Percentiles rank a stretch among this genome's conserved stretches.
Conservation (phyloP, 1,140 invertebrate species). For the Popillia japonica region DNA sequence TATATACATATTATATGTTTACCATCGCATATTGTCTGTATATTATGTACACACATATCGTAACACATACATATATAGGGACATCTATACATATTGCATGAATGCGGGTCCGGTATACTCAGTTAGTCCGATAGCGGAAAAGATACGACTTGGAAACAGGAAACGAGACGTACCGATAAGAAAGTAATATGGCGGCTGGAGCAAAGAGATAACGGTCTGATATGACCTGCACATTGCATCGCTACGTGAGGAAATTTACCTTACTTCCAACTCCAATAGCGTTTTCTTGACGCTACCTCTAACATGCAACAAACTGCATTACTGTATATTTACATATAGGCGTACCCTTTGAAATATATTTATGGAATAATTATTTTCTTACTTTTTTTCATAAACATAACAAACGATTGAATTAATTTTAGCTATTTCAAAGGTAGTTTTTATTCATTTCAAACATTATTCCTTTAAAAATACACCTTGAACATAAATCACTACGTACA, state of each 20-base stretch:
- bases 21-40: neutral
- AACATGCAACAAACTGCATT: neutral
- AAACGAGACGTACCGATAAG: slow-evolving; percentile 58
- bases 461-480: too few relatives aligned
- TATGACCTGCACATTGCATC: slow-evolving; percentile 50
- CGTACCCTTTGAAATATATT: neutral
- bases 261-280: neutral
- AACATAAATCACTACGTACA: too few relatives aligned
- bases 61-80: neutral
- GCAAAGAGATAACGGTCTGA: slow-evolving; percentile 54
- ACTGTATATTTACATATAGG: neutral
- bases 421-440: too few relatives aligned
- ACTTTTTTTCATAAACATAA: neutral
- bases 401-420: too few relatives aligned
- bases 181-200: slow-evolving; percentile 58
- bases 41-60: neutral
- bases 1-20: too few relatives aligned
- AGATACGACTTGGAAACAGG: slow-evolving; percentile 57
- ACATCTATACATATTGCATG: neutral
- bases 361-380: neutral
- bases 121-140: slow-evolving; percentile 51
- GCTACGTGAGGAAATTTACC: slow-evolving; percentile 32
- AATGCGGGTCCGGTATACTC: slow-evolving; percentile 8
- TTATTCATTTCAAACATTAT: too few relatives aligned
- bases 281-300: neutral